These are phyloP conservation scores for Brachionus sp. DNA, from an alignment of 1,140 invertebrate species.

Conservation along the genomic window DNA sequence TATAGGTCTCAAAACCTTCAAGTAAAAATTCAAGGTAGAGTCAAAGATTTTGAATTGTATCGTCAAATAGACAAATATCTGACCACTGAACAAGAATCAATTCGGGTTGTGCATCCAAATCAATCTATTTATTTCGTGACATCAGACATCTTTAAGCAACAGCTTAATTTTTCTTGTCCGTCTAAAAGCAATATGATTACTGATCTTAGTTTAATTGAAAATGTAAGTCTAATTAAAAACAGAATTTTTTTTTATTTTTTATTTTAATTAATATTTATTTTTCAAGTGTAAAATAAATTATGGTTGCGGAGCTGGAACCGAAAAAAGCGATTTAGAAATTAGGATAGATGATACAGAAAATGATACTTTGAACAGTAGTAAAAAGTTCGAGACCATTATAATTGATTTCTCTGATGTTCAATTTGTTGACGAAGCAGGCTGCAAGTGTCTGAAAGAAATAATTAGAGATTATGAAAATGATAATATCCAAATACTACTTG, in stretches of 20 bases:
- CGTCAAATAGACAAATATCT: background rate
- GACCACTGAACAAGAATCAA: background rate
- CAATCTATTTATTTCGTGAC: conserved; percentile 22
- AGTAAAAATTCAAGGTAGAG: conserved; percentile 36
- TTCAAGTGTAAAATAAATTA: conserved; percentile 41
- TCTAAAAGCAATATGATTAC: background rate
- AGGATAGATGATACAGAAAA: background rate
- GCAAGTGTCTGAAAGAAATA: conserved; percentile 25
- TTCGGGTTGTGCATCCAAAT: conserved; percentile 12
- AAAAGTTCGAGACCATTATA: conserved; percentile 6
- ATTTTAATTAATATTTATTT: background rate
- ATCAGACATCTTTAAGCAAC: background rate
- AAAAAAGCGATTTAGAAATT: background rate
- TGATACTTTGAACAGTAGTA: background rate
- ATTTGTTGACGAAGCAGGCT: conserved; percentile 36
- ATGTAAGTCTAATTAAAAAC: background rate
- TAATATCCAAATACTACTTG: background rate
- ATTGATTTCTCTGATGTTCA: background rate
- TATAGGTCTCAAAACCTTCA: conserved; percentile 56
- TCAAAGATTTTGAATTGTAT: conserved; percentile 37
- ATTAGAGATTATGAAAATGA: conserved; percentile 26
- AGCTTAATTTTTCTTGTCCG: conserved; percentile 12
- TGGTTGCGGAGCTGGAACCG: background rate
- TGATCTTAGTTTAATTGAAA: background rate
- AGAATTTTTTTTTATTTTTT: background rate